Evolutionary conservation across 2,888 invertebrate species (phyloP), one percentile per base, ranked within the genome.

Genomic region (Athrips mouffetella): DNA sequence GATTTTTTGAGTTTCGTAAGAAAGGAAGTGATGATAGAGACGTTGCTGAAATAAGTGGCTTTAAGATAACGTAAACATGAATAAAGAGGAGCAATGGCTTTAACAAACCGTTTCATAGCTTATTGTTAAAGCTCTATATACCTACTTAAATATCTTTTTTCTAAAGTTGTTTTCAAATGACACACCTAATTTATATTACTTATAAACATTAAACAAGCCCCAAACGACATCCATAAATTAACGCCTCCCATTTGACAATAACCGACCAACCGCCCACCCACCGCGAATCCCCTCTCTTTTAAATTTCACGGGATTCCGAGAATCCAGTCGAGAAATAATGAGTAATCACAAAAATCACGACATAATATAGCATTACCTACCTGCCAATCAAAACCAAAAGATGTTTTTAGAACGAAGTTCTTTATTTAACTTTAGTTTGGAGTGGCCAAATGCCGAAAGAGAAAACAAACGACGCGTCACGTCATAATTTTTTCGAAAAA

Each of bases 231-330:
- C 65, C 73, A 78, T 83, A 81, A 80, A 82, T 82, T 76, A 84
- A 81, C 83, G 77, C 85, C 86, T 83, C 78, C 83, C 78, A 78
- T 74, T 37, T 70, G 68, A 67, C 71, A 69, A 68, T 70, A 46
- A 13, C 50, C 63, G 65, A 62, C 60, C 52, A 52, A 70, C 83
- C n/a, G 82, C 84, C 86, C 85, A 83, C 82, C 73, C 70, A 67
- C 64, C 56, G 65, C 50, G 67, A 59, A 70, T 74, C 79, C 80
- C 80, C 81, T 71, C 75, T 77, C 67, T 65, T 67, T 62, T 66
- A 66, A 68, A 50, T 33, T 72, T 65, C 62, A 72, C 62, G 57
- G 71, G 64, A 70, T 80, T 80, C 80, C 70, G 63, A 77, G 76
- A 81, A 81, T 48, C 47, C 53, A 58, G 62, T 61, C 63, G 56